Evolutionary conservation across 2,113 vertebrate genomes (phyloP).

Genomic region (Cathartes aura): DNA sequence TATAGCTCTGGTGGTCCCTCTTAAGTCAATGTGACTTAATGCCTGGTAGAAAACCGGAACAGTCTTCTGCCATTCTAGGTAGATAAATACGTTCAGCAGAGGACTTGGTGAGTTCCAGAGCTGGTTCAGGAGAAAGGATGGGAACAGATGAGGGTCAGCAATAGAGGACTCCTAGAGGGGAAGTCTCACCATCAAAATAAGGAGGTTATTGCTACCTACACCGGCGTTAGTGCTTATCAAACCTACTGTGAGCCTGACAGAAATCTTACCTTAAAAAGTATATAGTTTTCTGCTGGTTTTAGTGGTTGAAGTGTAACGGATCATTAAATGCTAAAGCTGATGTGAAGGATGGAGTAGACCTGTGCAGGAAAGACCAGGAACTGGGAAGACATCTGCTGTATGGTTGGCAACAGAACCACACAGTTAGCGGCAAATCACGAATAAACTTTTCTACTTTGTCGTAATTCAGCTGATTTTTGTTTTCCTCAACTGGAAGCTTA

Average conservation of each 20-base stretch:
- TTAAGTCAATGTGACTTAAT: background rate
- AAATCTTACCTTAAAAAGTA: background rate
- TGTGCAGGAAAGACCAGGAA: background rate
- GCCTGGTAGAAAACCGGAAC: background rate
- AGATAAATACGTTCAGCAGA: background rate
- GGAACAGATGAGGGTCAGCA: background rate
- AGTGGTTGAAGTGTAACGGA: background rate
- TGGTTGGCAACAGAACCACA: background rate
- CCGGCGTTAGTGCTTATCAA: background rate
- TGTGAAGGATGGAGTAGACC: background rate
- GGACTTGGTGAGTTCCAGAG: background rate
- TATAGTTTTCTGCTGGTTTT: background rate
- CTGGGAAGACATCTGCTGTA: background rate
- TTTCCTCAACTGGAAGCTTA: background rate
- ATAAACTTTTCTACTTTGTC: background rate
- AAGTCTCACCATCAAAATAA: background rate
- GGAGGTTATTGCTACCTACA: background rate
- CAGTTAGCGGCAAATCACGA: background rate
- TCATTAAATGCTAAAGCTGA: background rate
- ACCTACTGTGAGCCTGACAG: background rate
- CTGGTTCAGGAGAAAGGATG: background rate
- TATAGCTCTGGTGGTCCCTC: background rate
- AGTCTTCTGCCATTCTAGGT: background rate
- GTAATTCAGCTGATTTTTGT: background rate
- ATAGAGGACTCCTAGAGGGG: background rate